Evolutionary conservation across 2,888 invertebrate species (phyloP).

Genomic region (Drosophila lutescens): DNA sequence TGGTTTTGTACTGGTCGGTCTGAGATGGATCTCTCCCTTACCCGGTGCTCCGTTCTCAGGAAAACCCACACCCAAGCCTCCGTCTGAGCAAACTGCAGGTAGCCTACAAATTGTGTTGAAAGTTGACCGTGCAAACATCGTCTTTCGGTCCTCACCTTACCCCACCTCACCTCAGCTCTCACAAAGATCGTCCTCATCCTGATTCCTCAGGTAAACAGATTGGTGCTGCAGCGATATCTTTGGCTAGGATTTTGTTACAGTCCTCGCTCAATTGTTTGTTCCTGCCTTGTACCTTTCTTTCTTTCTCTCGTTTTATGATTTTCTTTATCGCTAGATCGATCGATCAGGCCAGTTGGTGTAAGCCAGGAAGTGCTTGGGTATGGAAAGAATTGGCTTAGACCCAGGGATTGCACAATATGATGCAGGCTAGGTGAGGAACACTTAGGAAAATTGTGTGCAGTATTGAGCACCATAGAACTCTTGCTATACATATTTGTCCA

Average conservation of each 20-base stretch:
- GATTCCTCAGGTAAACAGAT: conserved; percentile 45
- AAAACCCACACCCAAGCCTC: conserved; percentile 70
- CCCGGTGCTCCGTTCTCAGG: conserved; percentile 58
- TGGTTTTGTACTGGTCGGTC: neutral
- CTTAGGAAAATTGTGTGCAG: neutral
- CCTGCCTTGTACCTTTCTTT: conserved; percentile 57
- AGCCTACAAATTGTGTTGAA: conserved; percentile 76
- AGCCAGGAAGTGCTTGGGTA: conserved; percentile 70
- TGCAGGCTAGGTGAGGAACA: conserved; percentile 7
- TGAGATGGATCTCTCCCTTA: conserved; percentile 21
- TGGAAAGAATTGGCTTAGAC: conserved; percentile 63
- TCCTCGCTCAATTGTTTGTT: conserved; percentile 70
- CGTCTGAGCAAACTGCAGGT: conserved; percentile 61
- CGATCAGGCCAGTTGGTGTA: conserved; percentile 67
- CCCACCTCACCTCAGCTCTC: conserved; percentile 14
- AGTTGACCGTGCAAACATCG: conserved; percentile 77
- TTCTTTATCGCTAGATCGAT: conserved; percentile 58
- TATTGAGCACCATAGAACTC: neutral
- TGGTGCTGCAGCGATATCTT: conserved; percentile 50
- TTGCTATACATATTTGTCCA: too few relatives aligned
- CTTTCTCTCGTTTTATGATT: conserved; percentile 41
- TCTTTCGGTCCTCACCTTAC: conserved; percentile 40
- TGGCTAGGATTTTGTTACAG: conserved; percentile 73
- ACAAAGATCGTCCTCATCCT: conserved; percentile 22
- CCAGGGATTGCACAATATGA: conserved; percentile 57